Evolutionary conservation across 2,797 vertebrate genomes (phyloP).

Genomic region (Hippopotamyrus pictus): DNA sequence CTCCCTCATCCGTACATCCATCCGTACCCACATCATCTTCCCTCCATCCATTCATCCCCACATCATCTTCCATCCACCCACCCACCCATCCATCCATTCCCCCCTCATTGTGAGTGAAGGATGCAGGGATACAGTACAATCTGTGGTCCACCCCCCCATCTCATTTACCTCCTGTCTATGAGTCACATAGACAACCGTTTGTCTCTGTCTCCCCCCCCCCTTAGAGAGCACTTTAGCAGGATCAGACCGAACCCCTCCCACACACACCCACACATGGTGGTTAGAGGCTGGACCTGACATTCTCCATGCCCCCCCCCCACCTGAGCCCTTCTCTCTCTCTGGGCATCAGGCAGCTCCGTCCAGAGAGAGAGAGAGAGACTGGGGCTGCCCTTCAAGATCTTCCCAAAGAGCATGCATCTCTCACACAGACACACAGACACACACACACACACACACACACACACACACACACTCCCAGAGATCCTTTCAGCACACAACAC

Average conservation of each 20-base stretch:
- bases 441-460: constrained; percentile 18
- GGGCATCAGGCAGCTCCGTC: constrained; percentile 3
- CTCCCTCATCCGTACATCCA: neutral
- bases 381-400: neutral
- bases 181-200: neutral
- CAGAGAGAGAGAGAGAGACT: neutral
- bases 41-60: neutral
- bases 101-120: neutral
- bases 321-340: neutral
- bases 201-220: neutral
- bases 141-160: neutral
- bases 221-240: constrained; percentile 49
- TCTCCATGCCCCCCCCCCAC: constrained; percentile 26
- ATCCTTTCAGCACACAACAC: neutral
- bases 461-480: constrained; percentile 26
- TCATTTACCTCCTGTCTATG: neutral
- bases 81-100: neutral
- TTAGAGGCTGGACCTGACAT: constrained; percentile 58
- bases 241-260: constrained; percentile 59
- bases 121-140: neutral
- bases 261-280: constrained; percentile 52
- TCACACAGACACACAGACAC: constrained; percentile 4
- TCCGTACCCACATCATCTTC: neutral
- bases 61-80: too few relatives aligned
- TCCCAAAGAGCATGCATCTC: neutral